Percentiles rank a stretch among this genome's conserved stretches.
Conservation (phyloP, 2,797 vertebrate species). For the Taenioides sp. region DNA sequence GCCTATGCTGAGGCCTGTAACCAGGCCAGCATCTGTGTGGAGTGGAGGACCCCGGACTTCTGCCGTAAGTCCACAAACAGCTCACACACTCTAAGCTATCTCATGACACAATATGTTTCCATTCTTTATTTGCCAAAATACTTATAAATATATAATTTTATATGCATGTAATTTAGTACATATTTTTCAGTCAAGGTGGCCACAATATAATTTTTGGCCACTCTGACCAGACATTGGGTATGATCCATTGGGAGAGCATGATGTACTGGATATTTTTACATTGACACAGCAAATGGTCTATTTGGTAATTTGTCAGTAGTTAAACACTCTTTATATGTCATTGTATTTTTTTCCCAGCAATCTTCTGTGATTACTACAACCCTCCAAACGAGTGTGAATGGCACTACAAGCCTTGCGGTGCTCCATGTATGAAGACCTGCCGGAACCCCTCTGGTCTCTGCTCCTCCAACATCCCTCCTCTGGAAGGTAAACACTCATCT, state of each 20-base stretch:
- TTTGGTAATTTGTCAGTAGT: background rate
- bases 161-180: background rate
- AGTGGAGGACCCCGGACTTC: conserved; percentile 83
- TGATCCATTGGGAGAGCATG: background rate
- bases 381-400: conserved; percentile 82
- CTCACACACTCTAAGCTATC: background rate
- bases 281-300: background rate
- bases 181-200: background rate
- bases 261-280: too few relatives aligned
- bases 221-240: background rate
- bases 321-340: background rate
- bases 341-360: conserved; percentile 70
- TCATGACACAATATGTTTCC: too few relatives aligned
- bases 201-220: background rate
- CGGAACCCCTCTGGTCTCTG: conserved; percentile 64
- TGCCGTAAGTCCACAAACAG: conserved; percentile 76
- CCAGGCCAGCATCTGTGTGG: conserved; percentile 76
- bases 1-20: conserved; percentile 83
- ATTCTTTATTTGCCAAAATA: background rate
- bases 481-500: conserved; percentile 40
- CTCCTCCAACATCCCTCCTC: conserved; percentile 61
- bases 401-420: conserved; percentile 87
- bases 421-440: conserved; percentile 69
- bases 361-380: conserved; percentile 92
- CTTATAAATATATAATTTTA: background rate